A percentile compares a stretch with the other conserved stretches of the same genome.
Conservation (phyloP, 2,797 vertebrate species). For the Uromys caudimaculatus region DNA sequence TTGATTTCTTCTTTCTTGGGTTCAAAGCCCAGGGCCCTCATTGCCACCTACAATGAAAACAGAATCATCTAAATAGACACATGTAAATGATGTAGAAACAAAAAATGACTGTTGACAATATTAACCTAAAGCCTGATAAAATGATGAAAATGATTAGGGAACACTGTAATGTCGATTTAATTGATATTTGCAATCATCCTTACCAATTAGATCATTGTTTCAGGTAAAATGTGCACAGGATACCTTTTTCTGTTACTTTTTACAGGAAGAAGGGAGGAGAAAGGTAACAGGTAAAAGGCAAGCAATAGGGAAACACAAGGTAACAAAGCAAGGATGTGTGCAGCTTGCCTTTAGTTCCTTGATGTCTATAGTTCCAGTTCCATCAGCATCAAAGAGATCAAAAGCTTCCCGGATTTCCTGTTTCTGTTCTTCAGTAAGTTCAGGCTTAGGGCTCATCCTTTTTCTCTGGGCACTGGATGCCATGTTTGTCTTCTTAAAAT, state of each 20-base stretch:
- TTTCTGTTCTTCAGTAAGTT: constrained; percentile 94
- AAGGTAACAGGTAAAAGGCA: not conserved
- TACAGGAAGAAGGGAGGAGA: not conserved
- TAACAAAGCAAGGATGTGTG: not conserved
- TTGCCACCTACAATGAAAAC: constrained; percentile 91
- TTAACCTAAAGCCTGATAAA: not conserved
- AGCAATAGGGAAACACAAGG: not conserved
- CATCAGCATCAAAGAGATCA: constrained; percentile 95
- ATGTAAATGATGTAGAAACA: not conserved
- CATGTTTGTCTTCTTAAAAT: constrained; percentile 91
- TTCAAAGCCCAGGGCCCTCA: constrained; percentile 97
- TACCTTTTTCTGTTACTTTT: not conserved
- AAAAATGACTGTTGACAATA: not conserved
- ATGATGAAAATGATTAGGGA: not conserved
- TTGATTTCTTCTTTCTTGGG: constrained; percentile 98
- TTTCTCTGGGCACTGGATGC: constrained; percentile 90
- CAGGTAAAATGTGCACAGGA: constrained; percentile 12
- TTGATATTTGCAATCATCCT: not conserved
- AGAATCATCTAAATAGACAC: not conserved
- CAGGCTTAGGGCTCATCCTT: constrained; percentile 91
- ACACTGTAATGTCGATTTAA: not conserved
- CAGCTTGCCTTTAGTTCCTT: constrained; percentile 94
- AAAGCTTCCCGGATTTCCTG: constrained; percentile 96
- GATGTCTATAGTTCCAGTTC: constrained; percentile 93
- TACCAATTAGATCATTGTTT: not conserved